Base-by-base conservation (phyloP, 2,797 vertebrate genomes). In the Bradypodion ventrale region DNA sequence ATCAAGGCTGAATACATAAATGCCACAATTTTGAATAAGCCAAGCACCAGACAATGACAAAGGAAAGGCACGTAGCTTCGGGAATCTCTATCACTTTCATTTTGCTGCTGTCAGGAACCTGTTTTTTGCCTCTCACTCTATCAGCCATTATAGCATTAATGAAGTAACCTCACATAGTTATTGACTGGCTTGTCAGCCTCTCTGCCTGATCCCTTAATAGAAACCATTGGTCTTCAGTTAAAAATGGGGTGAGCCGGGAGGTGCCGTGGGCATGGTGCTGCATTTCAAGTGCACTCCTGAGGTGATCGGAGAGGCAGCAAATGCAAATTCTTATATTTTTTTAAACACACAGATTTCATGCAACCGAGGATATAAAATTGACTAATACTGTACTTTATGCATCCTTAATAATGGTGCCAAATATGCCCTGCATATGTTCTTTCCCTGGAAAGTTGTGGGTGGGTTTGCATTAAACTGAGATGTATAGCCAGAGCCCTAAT, bases 111-210 rank as follows among this genome's bases (percentile, higher is more conserved):
- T 97, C 96, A 97, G 96, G 96, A 98, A 97, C 97, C 97, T 96
- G 96, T 97, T 97, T 97, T 97, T 97, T 96, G 96, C 95, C 94
- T 96, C 96, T 96, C 95, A 96, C 96, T 98, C 97, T 96, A 97
- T 97, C 97, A 97, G 96, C 96, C 97, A 97, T 97, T 97, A 97
- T 96, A 96, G 95, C 97, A 97, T 97, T 98, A 99, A 98, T 98
- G 98, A 99, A 99, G 98, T 98, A 98, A 97, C 97, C 97, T 97
- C 97, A 98, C 98, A 97, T 98, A 97, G 97, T 97, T 99, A 99
- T 99, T 98, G 98, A 99, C 98, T 97, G 95, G 97, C 96, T 97
- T 98, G 97, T 99, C 98, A 98, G 96, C 97, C 95, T 97, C 95
- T 95, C 97, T 98, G 97, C 97, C 98, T 97, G 96, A 97, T 97